Conservation (phyloP, 2,888 invertebrate genomes). For the Caenorhabditis wallacei region DNA sequence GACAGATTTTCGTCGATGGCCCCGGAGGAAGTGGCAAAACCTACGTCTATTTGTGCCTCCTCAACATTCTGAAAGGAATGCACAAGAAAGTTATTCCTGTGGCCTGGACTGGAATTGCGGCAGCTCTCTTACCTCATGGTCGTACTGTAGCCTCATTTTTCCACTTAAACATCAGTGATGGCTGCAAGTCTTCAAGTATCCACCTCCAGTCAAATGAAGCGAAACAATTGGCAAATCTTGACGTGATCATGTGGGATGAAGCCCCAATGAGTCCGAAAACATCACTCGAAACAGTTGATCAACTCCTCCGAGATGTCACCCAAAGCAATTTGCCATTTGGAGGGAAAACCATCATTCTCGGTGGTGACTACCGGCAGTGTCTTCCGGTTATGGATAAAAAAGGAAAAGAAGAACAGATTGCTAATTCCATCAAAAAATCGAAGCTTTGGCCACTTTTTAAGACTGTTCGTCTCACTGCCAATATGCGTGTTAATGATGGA, state of each 20-base stretch:
- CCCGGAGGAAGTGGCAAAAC: slow-evolving; percentile 84
- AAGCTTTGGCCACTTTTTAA: slow-evolving; percentile 16
- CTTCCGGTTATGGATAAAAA: slow-evolving; percentile 47
- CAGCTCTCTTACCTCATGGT: slow-evolving; percentile 54
- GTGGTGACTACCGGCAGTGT: slow-evolving; percentile 64
- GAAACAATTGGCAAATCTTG: not conserved
- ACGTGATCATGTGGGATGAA: slow-evolving; percentile 32
- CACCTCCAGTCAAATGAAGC: not conserved
- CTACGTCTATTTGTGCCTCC: slow-evolving; percentile 83
- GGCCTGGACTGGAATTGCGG: slow-evolving; percentile 67
- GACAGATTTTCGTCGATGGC: slow-evolving; percentile 83
- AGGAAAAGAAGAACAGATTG: slow-evolving; percentile 6
- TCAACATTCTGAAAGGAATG: slow-evolving; percentile 82
- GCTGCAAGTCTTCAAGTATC: not conserved
- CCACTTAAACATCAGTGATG: slow-evolving; percentile 28
- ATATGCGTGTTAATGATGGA: slow-evolving; percentile 41
- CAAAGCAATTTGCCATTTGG: slow-evolving; percentile 49
- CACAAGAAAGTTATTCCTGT: slow-evolving; percentile 20
- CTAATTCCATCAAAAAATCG: slow-evolving; percentile 35
- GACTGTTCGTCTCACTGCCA: slow-evolving; percentile 10
- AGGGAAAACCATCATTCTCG: slow-evolving; percentile 48
- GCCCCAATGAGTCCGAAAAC: slow-evolving; percentile 43
- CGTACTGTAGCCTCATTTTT: slow-evolving; percentile 52
- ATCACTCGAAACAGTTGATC: slow-evolving; percentile 16
- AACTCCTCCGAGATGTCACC: slow-evolving; percentile 39